These are phyloP conservation scores for Teinopalpus imperialis DNA, from an alignment of 2,888 invertebrate genomes.

Conservation along the genomic window DNA sequence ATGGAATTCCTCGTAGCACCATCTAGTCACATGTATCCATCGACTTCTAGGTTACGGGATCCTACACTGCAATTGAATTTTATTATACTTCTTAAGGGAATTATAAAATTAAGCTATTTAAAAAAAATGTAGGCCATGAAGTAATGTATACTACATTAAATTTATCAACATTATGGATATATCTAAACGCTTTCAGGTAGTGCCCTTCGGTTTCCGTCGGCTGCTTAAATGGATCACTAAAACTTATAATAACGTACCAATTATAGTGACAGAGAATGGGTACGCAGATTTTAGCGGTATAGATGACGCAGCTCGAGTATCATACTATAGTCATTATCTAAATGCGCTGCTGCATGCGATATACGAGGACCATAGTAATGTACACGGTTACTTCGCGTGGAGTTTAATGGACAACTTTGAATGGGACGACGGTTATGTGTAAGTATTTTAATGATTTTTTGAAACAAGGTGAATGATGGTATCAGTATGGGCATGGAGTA, in stretches of 20 bases:
- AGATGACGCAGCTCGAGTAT: conserved; percentile 78
- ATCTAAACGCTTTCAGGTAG: conserved; percentile 77
- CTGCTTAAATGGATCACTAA: conserved; percentile 78
- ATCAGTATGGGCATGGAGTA: no score
- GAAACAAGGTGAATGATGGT: not conserved
- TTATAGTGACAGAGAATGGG: conserved; percentile 81
- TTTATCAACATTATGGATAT: no score
- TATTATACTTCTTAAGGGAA: no score
- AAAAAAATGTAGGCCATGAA: no score
- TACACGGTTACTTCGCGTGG: conserved; percentile 89
- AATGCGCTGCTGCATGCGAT: conserved; percentile 74
- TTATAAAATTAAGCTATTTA: no score
- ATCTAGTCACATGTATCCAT: no score
- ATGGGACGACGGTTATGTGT: conserved; percentile 90
- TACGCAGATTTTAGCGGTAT: conserved; percentile 76
- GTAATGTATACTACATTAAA: no score
- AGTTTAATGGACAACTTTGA: conserved; percentile 93
- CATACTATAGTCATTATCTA: conserved; percentile 80
- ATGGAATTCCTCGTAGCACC: no score
- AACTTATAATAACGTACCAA: conserved; percentile 74
- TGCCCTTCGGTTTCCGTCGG: conserved; percentile 82
- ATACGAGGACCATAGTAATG: conserved; percentile 83
- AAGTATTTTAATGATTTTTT: conserved; percentile 51
- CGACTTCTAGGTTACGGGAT: no score
- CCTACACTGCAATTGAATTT: no score